These are phyloP conservation scores for Protodeltote pygarga DNA, from an alignment of 2,888 invertebrate species.

Conservation along the genomic window DNA sequence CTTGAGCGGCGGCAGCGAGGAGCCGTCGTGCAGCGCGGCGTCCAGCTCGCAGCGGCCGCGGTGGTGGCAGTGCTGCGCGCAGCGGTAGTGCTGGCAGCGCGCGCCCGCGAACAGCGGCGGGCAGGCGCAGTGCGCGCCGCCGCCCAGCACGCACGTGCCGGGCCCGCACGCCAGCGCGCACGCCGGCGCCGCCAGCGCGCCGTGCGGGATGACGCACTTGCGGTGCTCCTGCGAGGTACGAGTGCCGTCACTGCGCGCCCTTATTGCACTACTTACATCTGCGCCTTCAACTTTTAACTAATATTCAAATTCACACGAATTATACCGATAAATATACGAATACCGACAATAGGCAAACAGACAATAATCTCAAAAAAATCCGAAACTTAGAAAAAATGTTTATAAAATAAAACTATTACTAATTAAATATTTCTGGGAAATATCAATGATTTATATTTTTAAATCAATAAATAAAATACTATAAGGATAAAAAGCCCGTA, in stretches of 20 bases:
- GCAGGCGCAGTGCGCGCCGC: slow-evolving; percentile 41
- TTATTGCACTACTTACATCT: too few relatives aligned
- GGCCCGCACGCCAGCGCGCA: slow-evolving; percentile 31
- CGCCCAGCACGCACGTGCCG: slow-evolving; percentile 89
- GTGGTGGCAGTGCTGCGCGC: slow-evolving; percentile 58
- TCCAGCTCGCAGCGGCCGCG: slow-evolving; percentile 56
- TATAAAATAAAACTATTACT: too few relatives aligned
- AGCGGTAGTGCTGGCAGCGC: slow-evolving; percentile 72
- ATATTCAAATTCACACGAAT: too few relatives aligned
- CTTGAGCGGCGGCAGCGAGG: slow-evolving; percentile 81
- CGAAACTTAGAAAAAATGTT: too few relatives aligned
- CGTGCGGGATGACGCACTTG: slow-evolving; percentile 57
- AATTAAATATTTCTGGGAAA: too few relatives aligned
- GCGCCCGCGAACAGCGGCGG: slow-evolving; percentile 51
- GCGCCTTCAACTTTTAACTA: too few relatives aligned
- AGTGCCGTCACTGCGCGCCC: not conserved
- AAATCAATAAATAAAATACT: too few relatives aligned
- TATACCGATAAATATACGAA: too few relatives aligned
- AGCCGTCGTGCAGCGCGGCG: slow-evolving; percentile 2
- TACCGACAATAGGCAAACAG: too few relatives aligned
- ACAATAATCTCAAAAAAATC: too few relatives aligned
- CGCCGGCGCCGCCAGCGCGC: slow-evolving; percentile 9
- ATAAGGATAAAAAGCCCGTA: too few relatives aligned
- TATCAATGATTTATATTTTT: too few relatives aligned
- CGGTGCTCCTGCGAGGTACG: slow-evolving; percentile 48